A percentile compares a stretch with the other conserved stretches of the same genome.
phyloP scores from a whole-genome alignment of 2,797 vertebrate genomes.

The Synaphobranchus kaupii region DNA sequence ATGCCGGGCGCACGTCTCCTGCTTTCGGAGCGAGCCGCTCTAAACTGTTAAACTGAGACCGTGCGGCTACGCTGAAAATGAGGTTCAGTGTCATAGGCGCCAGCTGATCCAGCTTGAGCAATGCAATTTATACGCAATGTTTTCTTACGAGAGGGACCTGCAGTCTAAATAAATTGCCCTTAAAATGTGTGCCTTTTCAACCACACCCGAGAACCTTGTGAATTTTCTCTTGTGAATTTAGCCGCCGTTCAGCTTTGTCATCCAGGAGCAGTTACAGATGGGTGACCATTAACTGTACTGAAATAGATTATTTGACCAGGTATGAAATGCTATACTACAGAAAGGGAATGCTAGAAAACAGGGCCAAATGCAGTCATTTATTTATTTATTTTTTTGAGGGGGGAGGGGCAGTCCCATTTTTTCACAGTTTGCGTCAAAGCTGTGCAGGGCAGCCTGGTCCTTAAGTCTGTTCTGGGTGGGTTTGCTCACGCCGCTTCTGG shows the following conservation, averaged over 20 bases:
- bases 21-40: neutral
- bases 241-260: too few relatives aligned
- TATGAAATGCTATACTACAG: neutral
- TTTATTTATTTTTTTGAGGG: neutral
- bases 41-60: neutral
- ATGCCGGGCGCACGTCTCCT: neutral
- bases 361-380: neutral
- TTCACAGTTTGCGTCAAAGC: neutral
- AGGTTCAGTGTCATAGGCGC: neutral
- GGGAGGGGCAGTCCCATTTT: neutral
- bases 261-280: neutral
- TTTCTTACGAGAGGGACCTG: conserved; percentile 2
- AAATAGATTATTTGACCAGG: neutral
- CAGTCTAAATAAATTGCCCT: neutral
- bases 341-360: neutral
- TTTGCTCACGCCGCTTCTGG: neutral
- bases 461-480: neutral
- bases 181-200: conserved; percentile 3
- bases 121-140: neutral
- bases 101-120: neutral
- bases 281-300: neutral
- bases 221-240: neutral
- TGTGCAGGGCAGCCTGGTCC: neutral
- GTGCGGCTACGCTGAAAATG: neutral
- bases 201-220: neutral